These are phyloP conservation scores for Oplegnathus fasciatus DNA, from an alignment of 2,113 vertebrate genomes.

Conservation along the genomic window DNA sequence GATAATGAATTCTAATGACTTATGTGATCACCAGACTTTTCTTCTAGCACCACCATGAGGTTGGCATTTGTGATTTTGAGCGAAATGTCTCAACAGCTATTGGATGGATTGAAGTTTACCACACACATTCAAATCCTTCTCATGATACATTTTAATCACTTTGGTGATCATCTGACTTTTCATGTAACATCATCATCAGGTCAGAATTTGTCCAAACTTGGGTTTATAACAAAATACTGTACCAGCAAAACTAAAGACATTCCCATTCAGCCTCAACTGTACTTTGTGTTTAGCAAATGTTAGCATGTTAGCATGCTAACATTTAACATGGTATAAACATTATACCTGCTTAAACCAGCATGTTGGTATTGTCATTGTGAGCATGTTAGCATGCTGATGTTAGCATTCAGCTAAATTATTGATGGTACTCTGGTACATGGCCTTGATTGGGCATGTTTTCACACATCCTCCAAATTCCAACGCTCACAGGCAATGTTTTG, in stretches of 20 bases:
- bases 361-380: neutral
- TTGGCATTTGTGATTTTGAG: neutral
- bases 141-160: too few species aligned
- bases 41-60: neutral
- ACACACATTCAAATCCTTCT: too few species aligned
- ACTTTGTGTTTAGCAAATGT: neutral
- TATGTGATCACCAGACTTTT: too few species aligned
- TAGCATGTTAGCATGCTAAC: neutral
- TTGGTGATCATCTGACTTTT: too few species aligned
- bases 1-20: too few species aligned
- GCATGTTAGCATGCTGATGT: neutral
- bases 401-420: slow-evolving; percentile 10
- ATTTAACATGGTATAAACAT: neutral
- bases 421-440: neutral
- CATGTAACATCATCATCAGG: too few species aligned
- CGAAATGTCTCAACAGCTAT: too few species aligned
- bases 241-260: too few species aligned
- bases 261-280: too few species aligned
- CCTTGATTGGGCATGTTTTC: slow-evolving; percentile 14
- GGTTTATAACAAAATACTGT: too few species aligned
- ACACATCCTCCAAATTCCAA: slow-evolving; percentile 1
- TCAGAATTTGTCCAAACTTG: too few species aligned
- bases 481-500: neutral
- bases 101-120: neutral
- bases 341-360: neutral